These are phyloP conservation scores for Carettochelys insculpta DNA, from an alignment of 2,113 vertebrate genomes.

Conservation along the genomic window DNA sequence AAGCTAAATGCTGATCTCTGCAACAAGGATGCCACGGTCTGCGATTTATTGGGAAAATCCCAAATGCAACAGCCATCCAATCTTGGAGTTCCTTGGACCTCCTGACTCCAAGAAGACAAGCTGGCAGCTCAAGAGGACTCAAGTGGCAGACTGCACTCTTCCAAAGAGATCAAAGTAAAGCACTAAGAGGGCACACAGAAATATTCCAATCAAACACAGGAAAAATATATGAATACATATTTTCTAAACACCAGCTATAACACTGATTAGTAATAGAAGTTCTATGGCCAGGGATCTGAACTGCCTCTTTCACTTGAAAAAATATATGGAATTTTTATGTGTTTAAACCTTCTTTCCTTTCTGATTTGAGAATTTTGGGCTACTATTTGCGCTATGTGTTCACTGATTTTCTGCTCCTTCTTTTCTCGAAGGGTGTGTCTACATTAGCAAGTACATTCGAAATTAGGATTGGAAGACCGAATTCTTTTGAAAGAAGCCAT, in stretches of 20 bases:
- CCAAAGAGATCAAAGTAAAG: not conserved
- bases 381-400: not conserved
- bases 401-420: slow-evolving; percentile 27
- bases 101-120: not conserved
- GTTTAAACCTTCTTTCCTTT: not conserved
- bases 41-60: not conserved
- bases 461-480: no score
- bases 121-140: not conserved
- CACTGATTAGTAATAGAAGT: not conserved
- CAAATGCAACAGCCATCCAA: not conserved
- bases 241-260: not conserved
- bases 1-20: not conserved
- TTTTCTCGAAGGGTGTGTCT: no score
- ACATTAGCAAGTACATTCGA: no score
- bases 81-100: not conserved
- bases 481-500: no score
- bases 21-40: not conserved
- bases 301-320: not conserved
- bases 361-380: not conserved
- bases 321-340: not conserved
- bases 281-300: not conserved
- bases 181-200: not conserved
- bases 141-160: not conserved
- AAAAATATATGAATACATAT: not conserved
- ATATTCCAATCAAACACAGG: not conserved